phyloP scores from a whole-genome alignment of 2,888 invertebrate species.

The Machimus atricapillus region DNA sequence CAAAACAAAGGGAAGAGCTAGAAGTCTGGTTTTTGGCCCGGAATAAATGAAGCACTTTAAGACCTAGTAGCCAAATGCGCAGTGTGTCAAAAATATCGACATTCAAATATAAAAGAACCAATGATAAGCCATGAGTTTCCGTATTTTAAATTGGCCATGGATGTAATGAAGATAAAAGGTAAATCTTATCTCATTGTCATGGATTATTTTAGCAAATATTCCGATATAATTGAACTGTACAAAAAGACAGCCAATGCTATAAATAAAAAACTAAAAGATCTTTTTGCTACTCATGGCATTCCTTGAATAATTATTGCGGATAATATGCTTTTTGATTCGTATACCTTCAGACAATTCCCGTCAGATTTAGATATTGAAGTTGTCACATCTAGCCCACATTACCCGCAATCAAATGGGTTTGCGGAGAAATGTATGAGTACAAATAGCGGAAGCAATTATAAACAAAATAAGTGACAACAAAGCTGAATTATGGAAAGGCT shows the following conservation, averaged over 20 bases:
- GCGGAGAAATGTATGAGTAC: too few species aligned
- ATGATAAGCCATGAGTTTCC: conserved; percentile 4
- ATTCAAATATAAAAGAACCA: conserved; percentile 33
- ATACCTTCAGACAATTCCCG: too few species aligned
- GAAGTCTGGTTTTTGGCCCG: conserved; percentile 39
- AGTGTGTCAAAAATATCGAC: conserved; percentile 40
- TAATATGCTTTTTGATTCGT: too few species aligned
- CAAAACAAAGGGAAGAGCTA: conserved; percentile 36
- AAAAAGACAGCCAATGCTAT: background rate
- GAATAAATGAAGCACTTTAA: conserved; percentile 23
- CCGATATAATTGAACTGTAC: conserved; percentile 40
- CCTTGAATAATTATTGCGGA: conserved; percentile 45
- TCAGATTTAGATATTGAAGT: too few species aligned
- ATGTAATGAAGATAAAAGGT: conserved; percentile 47
- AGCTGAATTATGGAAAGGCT: too few species aligned
- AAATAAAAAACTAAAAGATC: background rate
- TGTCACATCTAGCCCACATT: too few species aligned
- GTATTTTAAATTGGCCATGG: conserved; percentile 50
- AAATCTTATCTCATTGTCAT: conserved; percentile 48
- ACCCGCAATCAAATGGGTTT: too few species aligned
- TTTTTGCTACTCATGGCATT: conserved; percentile 45
- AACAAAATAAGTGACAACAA: too few species aligned
- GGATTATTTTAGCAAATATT: conserved; percentile 44
- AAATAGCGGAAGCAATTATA: too few species aligned
- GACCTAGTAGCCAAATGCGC: conserved; percentile 17